These are phyloP conservation scores for Epinotia bilunana DNA, from an alignment of 2,888 invertebrate genomes.

Conservation along the genomic window DNA sequence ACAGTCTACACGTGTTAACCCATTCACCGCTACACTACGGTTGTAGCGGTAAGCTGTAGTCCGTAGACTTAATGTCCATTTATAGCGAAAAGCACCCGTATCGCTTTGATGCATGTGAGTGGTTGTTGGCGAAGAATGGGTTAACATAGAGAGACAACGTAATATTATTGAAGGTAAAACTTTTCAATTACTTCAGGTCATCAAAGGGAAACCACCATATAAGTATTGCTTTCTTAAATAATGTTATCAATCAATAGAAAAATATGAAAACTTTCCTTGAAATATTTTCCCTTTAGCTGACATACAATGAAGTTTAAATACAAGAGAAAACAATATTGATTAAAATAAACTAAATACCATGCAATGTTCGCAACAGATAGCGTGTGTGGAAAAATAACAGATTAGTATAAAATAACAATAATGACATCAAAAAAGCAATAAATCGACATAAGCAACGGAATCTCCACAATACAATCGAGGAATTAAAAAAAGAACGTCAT, in stretches of 20 bases:
- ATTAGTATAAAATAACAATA: slow-evolving; percentile 47
- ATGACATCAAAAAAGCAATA: slow-evolving; percentile 4
- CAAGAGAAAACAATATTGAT: slow-evolving; percentile 44
- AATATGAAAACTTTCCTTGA: slow-evolving; percentile 27
- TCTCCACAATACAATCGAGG: too few relatives aligned
- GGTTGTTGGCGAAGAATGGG: too few relatives aligned
- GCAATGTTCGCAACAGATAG: slow-evolving; percentile 64
- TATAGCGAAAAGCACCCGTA: too few relatives aligned
- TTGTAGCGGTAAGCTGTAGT: too few relatives aligned
- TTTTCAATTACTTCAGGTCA: background rate
- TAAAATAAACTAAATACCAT: slow-evolving; percentile 62
- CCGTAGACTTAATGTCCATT: too few relatives aligned
- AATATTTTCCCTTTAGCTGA: background rate
- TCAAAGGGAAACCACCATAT: too few relatives aligned
- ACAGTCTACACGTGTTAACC: too few relatives aligned
- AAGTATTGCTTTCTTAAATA: background rate
- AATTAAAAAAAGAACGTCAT: too few relatives aligned
- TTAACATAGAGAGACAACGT: too few relatives aligned
- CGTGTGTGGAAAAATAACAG: slow-evolving; percentile 55
- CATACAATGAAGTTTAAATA: slow-evolving; percentile 19
- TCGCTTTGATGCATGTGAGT: too few relatives aligned
- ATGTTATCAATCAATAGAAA: background rate
- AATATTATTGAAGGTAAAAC: background rate
- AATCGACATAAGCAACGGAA: slow-evolving; percentile 4
- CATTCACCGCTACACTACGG: too few relatives aligned